Evolutionary conservation across 2,113 vertebrate species (phyloP).

Genomic region (Microcebus tavaratra): DNA sequence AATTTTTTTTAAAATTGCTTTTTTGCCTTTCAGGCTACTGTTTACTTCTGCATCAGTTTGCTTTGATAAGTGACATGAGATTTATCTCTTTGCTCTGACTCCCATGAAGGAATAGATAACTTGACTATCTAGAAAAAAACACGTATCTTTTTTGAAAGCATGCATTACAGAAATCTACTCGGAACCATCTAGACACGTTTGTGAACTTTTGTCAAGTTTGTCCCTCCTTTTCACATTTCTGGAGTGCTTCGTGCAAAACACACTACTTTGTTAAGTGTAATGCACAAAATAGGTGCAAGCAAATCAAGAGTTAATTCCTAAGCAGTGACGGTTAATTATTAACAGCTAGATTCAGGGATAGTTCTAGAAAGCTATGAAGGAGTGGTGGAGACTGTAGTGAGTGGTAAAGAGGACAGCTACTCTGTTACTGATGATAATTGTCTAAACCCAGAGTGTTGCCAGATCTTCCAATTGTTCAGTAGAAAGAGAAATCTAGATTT

Average conservation of each 20-base stretch:
- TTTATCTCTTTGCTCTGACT: conserved; percentile 66
- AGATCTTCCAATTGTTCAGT: neutral
- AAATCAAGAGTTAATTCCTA: conserved; percentile 4
- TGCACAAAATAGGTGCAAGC: neutral
- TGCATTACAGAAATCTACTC: conserved; percentile 27
- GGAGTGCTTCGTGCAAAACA: neutral
- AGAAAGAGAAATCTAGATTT: neutral
- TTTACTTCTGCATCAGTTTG: conserved; percentile 43
- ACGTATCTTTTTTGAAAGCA: neutral
- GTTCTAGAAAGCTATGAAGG: neutral
- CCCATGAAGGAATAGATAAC: conserved; percentile 57
- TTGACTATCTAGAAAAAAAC: neutral
- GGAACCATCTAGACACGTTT: conserved; percentile 40
- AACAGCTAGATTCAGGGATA: neutral
- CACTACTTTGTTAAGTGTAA: neutral
- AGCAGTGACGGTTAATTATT: neutral
- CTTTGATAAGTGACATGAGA: conserved; percentile 39
- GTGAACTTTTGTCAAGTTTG: neutral
- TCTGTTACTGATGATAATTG: neutral
- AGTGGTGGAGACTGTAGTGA: neutral
- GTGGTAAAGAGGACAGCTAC: neutral
- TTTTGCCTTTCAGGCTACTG: conserved; percentile 54
- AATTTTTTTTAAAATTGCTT: conserved; percentile 67
- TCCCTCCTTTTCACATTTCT: neutral
- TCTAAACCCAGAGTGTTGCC: neutral